Base-by-base conservation (phyloP, 2,113 vertebrate species). In the Platichthys flesus region DNA sequence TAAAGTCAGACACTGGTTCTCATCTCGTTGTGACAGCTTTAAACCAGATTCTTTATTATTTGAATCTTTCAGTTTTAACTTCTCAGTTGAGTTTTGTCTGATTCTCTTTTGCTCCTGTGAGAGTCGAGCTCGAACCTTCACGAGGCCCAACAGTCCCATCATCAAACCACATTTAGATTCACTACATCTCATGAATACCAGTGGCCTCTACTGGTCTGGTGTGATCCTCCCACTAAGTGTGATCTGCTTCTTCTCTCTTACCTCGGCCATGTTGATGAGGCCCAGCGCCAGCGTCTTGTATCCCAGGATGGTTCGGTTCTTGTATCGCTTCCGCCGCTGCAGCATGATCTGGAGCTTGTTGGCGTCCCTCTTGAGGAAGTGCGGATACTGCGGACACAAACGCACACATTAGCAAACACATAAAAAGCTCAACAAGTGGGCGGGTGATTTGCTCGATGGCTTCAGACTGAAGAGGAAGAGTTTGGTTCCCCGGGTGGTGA, bases 251-350 rank as follows among this genome's bases (percentile, higher is more conserved):
- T 28, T 28, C 4, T 4, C 26, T 28, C 26, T 6, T 85, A 97
- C 97, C 96, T 98, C 97, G 0, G 97, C 96, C 97, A 98, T 98
- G 92, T 97, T 97, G 94, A 98, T 97, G 78, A 97, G 94, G 0
- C 96, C 97, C 79, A 97, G 90, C 0, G 96, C 97, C 68, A 98
- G 91, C 0, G 96, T 98, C 91, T 98, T 98, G 86, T 98, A 98
- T 69, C 97, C 97, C 80, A 97, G 89, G 91, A 98, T 96, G 78
- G 97, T 97, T n/a, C 97, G 93, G 89, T 98, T 97, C 92, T 97
- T 98, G 91, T 97, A 97, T 0, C 96, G 91, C 79, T 97, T 98
- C 45, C 97, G 93, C 9, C 97, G 90, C 78, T 98, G 96, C 80
- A 98, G 83, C 96, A 98, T 97, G 82, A 98, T 96, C 94, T 98